Percentiles rank a stretch among this genome's conserved stretches.
These are phyloP conservation scores for Petrosia ficiformis DNA, from an alignment of 37 sponge, comb jelly and placozoan genomes.

Conservation along the genomic window DNA sequence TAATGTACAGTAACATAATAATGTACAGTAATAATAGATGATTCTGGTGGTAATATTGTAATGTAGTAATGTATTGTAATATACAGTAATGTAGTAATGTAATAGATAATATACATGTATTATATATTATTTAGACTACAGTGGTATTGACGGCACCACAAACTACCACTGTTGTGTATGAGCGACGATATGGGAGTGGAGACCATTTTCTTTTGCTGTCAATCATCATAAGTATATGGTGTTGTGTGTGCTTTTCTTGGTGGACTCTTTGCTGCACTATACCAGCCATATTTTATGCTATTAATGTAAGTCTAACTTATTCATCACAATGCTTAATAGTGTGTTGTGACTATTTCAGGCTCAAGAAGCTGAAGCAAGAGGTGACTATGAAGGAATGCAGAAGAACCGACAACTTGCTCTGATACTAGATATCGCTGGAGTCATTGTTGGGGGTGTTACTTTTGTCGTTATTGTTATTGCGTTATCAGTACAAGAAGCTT, in stretches of 20 bases:
- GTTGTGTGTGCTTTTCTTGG: conserved; percentile 1
- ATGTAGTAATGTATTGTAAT: too few species aligned
- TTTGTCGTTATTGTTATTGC: too few species aligned
- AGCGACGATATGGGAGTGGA: neutral
- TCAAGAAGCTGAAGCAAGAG: neutral
- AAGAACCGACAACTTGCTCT: neutral
- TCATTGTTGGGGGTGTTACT: neutral
- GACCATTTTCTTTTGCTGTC: neutral
- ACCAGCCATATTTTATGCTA: conserved; percentile 35
- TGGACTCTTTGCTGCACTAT: conserved; percentile 27
- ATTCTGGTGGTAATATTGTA: too few species aligned
- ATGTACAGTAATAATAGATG: too few species aligned
- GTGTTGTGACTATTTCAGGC: neutral
- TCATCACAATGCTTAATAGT: too few species aligned
- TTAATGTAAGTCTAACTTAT: conserved; percentile 45
- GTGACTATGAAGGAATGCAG: neutral
- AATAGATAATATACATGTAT: too few species aligned
- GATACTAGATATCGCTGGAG: neutral
- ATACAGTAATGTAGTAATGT: too few species aligned
- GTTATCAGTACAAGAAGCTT: too few species aligned
- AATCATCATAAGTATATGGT: neutral
- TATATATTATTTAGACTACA: neutral
- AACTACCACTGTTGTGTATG: neutral
- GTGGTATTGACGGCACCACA: neutral
- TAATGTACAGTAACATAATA: too few species aligned